Base-by-base conservation (phyloP, 2,113 vertebrate species). In the Sander vitreus region DNA sequence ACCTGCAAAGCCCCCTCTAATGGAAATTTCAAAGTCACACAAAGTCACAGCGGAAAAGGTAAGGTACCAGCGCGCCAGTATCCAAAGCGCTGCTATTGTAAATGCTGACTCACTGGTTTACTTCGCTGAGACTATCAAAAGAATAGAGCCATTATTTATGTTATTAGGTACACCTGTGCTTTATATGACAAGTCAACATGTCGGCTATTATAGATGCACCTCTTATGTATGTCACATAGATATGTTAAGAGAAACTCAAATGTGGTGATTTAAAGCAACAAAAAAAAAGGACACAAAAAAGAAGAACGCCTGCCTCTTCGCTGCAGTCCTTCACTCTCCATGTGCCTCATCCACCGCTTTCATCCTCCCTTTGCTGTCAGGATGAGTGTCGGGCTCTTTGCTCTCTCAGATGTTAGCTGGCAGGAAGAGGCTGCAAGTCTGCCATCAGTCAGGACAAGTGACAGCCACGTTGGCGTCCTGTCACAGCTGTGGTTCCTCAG, bases 361-460 rank as follows among this genome's bases (percentile, higher is more conserved):
- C 78, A 50, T 50, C 73, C 16, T 57, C 58, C 48, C 43, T n/a
- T 65, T 18, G 65, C 87, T 89, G 82, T 89, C 87, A 83, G 66
- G 2, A 68, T 67, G 78, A 72, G 60, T 75, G 80, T 88, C 57
- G 47, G 72, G 18, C 76, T 87, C 82, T 83, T 85, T 85, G 82
- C 91, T 86, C 70, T 45, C 84, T 82, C 89, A 89, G 88, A 92
- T 92, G 86, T 87, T 85, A 19, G 73, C 84, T 87, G 89, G 89
- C 92, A 90, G 86, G 84, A 84, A 33, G 85, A 47, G 84, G 85
- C 80, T 45, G 65, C 55, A 18, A 63, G 86, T 93, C 91, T 93
- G 89, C 90, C 93, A 91, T 89, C 91, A 83, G 85, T 93, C 91
- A 91, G 85, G 66, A 71, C 75, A 70, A 87, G 81, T 91, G 93